These are phyloP conservation scores for Heterotilapia buettikoferi DNA, from an alignment of 2,113 vertebrate genomes.

Conservation along the genomic window DNA sequence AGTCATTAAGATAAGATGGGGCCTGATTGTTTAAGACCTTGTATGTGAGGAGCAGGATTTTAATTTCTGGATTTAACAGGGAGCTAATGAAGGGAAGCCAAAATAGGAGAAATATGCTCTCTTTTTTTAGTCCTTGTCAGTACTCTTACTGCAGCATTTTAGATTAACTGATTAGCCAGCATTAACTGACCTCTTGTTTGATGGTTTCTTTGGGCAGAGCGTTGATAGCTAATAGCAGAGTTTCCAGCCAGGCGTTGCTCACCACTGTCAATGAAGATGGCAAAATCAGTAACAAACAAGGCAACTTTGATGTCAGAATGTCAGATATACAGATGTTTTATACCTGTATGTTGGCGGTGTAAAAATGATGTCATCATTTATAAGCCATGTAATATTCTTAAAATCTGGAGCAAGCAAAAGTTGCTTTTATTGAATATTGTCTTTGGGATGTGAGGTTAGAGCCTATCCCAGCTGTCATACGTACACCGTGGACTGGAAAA, in stretches of 20 bases:
- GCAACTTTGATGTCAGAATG: not conserved
- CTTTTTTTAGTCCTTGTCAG: not conserved
- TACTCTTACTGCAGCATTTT: not conserved
- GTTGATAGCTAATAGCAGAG: slow-evolving; percentile 85
- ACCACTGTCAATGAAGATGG: slow-evolving; percentile 74
- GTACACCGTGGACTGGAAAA: not conserved
- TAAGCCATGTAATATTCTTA: not conserved
- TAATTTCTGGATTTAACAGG: not conserved
- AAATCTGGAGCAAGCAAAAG: not conserved
- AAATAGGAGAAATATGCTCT: not conserved
- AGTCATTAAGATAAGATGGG: not conserved
- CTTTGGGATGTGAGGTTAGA: not conserved
- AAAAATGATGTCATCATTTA: not conserved
- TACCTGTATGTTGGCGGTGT: slow-evolving; percentile 71
- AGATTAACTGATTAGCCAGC: not conserved
- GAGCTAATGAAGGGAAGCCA: not conserved
- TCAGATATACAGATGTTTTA: not conserved
- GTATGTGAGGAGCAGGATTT: not conserved
- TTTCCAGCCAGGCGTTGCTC: slow-evolving; percentile 91
- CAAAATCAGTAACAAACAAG: not conserved
- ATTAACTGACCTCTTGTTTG: slow-evolving; percentile 78
- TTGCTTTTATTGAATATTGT: not conserved
- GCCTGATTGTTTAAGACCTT: not conserved
- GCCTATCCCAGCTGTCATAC: not conserved
- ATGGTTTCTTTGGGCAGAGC: slow-evolving; percentile 88